Base-by-base conservation (phyloP, 2,797 vertebrate genomes). In the Lepilemur ruficaudatus region DNA sequence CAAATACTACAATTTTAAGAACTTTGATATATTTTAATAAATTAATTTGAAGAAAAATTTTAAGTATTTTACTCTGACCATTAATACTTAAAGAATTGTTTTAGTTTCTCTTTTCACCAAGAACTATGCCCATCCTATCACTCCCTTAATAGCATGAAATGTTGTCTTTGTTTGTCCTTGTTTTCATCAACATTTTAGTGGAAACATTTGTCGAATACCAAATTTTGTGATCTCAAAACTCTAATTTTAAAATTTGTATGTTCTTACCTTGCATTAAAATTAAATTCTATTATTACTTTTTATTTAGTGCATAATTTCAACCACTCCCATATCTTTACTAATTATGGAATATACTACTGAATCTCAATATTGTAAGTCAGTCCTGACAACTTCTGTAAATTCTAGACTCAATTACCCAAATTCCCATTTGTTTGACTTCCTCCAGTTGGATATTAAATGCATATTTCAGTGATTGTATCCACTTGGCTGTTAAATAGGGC, bases 61-160 rank as follows among this genome's bases (percentile, higher is more conserved):
- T 35, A 85, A 25, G 11, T 12, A 46, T 4, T 78, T 55, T 23
- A 35, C 35, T 75, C 4, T 55, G 12, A 50, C 11, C 12, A 22
- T 17, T 79, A 57, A 48, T 46, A 48, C 46, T 35, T 1, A 57
- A 83, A 83, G 1, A 88, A 73, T 43, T 84, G 61, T 78, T 84
- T 57, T 73, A 28, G 10, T 73, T 84, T 59, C 13, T 20, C 6
- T 43, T 6, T 83, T 81, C 76, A 52, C 30, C 18, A 91, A 80
- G 17, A 18, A 30, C 7, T 55, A 41, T 30, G 22, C 8, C 13
- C 25, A 70, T 30, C 0, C 2, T 46, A 20, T 32, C 67, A n/a
- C 2, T 0, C 30, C 14, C 14, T 32, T 43, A 46, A 61, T 3
- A 48, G 15, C 2, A 65, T 0, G 78, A 10, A 75, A 4, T 46